Evolutionary conservation across 2,113 vertebrate genomes (phyloP).

Genomic region (Microtus montanus): DNA sequence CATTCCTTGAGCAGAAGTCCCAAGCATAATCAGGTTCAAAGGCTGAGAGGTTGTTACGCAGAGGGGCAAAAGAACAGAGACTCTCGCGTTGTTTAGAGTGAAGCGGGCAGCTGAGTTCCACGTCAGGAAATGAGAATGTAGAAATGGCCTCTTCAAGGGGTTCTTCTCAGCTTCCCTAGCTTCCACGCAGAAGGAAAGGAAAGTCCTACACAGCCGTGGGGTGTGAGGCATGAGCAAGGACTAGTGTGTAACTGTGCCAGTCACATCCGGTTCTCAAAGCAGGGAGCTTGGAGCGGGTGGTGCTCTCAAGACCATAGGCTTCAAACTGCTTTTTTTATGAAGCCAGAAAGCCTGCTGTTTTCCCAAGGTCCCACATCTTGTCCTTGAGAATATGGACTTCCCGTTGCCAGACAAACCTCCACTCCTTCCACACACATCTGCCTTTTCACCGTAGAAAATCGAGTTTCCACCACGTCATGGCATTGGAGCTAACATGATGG

Average conservation of each 20-base stretch:
- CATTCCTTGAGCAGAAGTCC: constrained; percentile 2
- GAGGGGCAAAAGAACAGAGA: not conserved
- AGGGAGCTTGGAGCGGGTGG: not conserved
- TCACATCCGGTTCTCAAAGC: not conserved
- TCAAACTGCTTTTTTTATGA: not conserved
- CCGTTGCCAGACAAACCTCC: too few relatives aligned
- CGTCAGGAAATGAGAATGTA: rapidly evolving
- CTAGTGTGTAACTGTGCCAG: not conserved
- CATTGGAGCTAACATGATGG: not conserved
- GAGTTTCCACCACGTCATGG: rapidly evolving
- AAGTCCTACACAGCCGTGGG: not conserved
- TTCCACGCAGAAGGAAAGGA: rapidly evolving
- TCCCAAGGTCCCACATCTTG: not conserved
- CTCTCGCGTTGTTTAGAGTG: not conserved
- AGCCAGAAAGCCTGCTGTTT: not conserved
- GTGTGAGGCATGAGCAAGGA: too few relatives aligned
- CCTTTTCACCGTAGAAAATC: not conserved
- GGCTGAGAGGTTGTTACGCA: not conserved
- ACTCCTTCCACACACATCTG: not conserved
- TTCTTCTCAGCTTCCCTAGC: not conserved
- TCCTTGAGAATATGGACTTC: not conserved
- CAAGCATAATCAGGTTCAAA: not conserved
- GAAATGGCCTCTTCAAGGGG: rapidly evolving
- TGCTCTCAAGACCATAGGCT: not conserved
- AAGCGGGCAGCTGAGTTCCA: not conserved